These are phyloP conservation scores for Branchellion lobata DNA, from an alignment of 2,888 invertebrate species.

Conservation along the genomic window DNA sequence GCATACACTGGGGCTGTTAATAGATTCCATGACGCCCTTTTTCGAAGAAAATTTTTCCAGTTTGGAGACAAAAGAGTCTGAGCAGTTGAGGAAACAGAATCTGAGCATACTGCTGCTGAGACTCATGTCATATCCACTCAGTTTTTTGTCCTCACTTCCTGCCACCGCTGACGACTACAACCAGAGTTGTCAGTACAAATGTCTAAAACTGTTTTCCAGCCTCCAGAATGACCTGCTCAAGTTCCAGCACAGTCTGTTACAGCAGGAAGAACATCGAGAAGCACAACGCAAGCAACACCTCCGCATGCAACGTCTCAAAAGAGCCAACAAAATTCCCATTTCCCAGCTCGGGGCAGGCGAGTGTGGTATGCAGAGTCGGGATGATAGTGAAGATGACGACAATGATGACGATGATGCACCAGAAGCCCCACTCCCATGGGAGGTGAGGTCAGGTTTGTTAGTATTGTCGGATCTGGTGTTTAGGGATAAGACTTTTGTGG, in stretches of 20 bases:
- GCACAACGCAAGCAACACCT: background rate
- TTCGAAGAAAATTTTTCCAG: background rate
- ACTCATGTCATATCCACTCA: constrained; percentile 24
- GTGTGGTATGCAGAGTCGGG: too few species aligned
- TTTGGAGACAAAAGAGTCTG: background rate
- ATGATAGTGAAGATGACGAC: background rate
- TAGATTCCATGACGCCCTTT: background rate
- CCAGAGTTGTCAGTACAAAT: constrained; percentile 10
- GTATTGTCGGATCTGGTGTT: constrained; percentile 4
- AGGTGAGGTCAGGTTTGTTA: constrained; percentile 1
- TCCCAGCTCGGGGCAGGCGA: background rate
- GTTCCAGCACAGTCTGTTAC: background rate
- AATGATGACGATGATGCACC: constrained; percentile 6
- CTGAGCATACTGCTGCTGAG: constrained; percentile 24
- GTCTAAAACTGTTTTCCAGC: constrained; percentile 17
- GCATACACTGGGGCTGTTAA: background rate
- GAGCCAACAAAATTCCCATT: background rate
- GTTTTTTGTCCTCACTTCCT: background rate
- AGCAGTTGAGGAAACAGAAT: too few species aligned
- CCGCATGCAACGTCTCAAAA: background rate
- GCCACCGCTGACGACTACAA: background rate
- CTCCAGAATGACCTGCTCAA: constrained; percentile 20
- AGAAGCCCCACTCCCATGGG: background rate
- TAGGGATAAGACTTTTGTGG: background rate
- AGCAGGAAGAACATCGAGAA: background rate